Evolutionary conservation across 2,797 vertebrate species (phyloP).

Genomic region (Anabas testudineus): DNA sequence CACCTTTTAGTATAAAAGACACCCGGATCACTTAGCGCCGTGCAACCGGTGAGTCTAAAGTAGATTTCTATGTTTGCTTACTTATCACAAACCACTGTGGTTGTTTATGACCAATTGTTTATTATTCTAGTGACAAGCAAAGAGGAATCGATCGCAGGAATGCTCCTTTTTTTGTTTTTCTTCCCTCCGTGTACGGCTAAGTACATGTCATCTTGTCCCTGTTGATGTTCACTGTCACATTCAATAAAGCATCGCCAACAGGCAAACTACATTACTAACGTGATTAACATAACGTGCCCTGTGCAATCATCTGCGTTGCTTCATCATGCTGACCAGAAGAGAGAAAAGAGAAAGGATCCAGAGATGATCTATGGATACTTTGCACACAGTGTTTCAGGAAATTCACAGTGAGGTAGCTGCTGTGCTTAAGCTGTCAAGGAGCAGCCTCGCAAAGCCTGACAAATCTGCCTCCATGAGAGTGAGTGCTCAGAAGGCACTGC

Average conservation of each 20-base stretch:
- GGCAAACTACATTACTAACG: conserved; percentile 62
- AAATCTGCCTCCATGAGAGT: conserved; percentile 71
- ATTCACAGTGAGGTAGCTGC: conserved; percentile 60
- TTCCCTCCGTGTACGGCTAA: conserved; percentile 46
- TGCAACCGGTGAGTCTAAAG: neutral
- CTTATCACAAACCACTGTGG: neutral
- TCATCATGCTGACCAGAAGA: conserved; percentile 53
- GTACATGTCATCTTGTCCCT: conserved; percentile 61
- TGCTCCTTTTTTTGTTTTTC: conserved; percentile 46
- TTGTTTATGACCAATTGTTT: neutral
- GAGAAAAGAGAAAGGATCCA: neutral
- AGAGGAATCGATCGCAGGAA: conserved; percentile 9
- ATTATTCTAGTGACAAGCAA: conserved; percentile 7
- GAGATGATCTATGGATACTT: conserved; percentile 63
- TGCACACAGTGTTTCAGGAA: conserved; percentile 45
- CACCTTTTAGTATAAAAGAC: neutral
- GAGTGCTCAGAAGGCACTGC: conserved; percentile 64
- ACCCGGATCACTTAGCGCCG: fast-evolving
- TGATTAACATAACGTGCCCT: conserved; percentile 63
- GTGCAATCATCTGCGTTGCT: conserved; percentile 52
- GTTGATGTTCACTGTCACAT: conserved; percentile 65
- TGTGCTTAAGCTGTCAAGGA: conserved; percentile 75
- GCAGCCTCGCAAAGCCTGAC: conserved; percentile 74
- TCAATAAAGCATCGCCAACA: conserved; percentile 59
- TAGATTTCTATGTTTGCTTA: neutral